Percentiles rank a stretch among this genome's conserved stretches.
Evolutionary conservation across 2,888 invertebrate species (phyloP).

Genomic region (Caenorhabditis afra): DNA sequence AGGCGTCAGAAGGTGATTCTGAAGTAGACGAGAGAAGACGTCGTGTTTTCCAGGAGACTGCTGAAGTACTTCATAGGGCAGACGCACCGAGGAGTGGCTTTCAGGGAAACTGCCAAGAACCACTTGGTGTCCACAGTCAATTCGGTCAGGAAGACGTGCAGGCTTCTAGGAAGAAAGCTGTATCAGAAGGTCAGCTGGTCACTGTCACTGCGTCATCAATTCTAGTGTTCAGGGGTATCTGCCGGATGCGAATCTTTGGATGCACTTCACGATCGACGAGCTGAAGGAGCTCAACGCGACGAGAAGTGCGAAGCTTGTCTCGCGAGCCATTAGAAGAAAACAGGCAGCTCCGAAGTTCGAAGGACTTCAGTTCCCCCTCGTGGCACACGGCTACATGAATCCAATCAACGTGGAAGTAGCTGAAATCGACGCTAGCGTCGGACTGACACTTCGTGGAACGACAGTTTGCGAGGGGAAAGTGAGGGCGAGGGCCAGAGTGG

Average conservation of each 20-base stretch:
- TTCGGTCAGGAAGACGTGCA: constrained; percentile 56
- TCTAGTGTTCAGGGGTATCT: constrained; percentile 79
- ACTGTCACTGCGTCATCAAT: not conserved
- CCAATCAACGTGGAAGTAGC: constrained; percentile 64
- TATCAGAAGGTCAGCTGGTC: constrained; percentile 48
- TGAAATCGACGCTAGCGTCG: constrained; percentile 34
- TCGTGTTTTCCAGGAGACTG: constrained; percentile 73
- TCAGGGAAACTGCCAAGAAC: constrained; percentile 80
- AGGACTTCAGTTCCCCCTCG: constrained; percentile 85
- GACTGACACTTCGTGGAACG: constrained; percentile 83
- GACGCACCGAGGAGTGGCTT: constrained; percentile 81
- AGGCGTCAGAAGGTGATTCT: constrained; percentile 62
- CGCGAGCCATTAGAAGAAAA: constrained; percentile 86
- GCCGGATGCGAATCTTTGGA: constrained; percentile 81
- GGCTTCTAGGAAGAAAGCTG: constrained; percentile 60
- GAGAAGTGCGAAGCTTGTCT: constrained; percentile 62
- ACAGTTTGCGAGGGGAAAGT: constrained; percentile 87
- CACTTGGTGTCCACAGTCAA: constrained; percentile 63
- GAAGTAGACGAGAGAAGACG: too few species aligned
- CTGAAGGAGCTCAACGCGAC: constrained; percentile 75
- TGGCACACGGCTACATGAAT: constrained; percentile 83
- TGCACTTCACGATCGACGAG: constrained; percentile 81
- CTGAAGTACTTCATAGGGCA: constrained; percentile 80
- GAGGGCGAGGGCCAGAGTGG: constrained; percentile 86
- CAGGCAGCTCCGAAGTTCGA: constrained; percentile 85